These are phyloP conservation scores for Empis livida DNA, from an alignment of 2,888 invertebrate genomes.

Conservation along the genomic window DNA sequence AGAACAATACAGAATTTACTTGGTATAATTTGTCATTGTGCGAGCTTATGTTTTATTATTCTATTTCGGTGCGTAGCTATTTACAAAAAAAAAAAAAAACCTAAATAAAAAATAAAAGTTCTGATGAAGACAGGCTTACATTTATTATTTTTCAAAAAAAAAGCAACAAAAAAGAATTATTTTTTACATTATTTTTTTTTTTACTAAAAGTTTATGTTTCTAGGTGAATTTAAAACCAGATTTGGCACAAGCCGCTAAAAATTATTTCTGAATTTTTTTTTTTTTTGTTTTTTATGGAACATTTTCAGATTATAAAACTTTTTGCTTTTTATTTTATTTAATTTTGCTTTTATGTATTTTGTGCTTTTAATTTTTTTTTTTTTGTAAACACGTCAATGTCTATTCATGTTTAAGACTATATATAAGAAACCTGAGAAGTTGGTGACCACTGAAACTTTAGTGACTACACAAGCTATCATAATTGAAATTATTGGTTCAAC, in stretches of 20 bases:
- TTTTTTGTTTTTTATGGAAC: background rate
- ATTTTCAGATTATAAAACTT: no score
- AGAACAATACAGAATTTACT: no score
- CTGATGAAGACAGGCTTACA: no score
- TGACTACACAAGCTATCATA: constrained; percentile 12
- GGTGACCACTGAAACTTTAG: constrained; percentile 8
- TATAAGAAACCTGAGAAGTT: constrained; percentile 8
- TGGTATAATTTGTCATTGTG: no score
- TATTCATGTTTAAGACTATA: no score
- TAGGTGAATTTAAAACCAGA: background rate
- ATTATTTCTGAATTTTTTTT: background rate
- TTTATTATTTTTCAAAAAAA: background rate
- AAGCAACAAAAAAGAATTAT: no score
- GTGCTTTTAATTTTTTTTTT: background rate
- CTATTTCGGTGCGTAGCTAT: no score
- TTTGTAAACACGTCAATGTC: background rate
- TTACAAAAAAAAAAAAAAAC: no score
- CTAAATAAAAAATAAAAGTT: no score
- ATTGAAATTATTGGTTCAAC: constrained; percentile 13
- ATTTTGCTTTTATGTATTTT: no score
- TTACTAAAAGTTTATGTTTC: background rate
- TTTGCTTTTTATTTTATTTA: no score
- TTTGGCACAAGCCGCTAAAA: background rate
- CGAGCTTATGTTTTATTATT: no score
- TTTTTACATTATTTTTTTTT: background rate